Conservation (phyloP, 2,888 invertebrate species). For the Lasioglossum villosulum region DNA sequence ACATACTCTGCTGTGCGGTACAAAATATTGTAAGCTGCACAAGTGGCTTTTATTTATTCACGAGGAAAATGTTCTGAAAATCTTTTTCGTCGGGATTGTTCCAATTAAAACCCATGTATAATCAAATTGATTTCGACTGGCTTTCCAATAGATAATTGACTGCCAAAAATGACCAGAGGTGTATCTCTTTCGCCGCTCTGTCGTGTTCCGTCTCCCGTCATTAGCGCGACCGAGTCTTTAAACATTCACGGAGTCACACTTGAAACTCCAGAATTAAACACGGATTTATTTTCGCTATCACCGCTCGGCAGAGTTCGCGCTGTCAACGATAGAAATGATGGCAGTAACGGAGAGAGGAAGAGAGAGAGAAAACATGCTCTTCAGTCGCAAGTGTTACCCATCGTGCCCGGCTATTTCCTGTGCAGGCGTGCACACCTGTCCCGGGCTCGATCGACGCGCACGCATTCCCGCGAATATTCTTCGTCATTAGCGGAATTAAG, state of each 20-base stretch:
- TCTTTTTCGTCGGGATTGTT: no score
- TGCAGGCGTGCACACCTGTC: conserved; percentile 9
- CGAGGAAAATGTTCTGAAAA: no score
- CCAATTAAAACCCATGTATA: not conserved
- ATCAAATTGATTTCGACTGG: not conserved
- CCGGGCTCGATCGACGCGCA: conserved; percentile 18
- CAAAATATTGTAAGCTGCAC: no score
- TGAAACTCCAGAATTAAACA: not conserved
- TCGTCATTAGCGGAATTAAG: conserved; percentile 52
- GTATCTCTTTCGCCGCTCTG: not conserved
- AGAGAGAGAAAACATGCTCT: not conserved
- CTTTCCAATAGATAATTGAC: not conserved
- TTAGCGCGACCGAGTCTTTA: not conserved
- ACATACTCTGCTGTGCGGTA: no score
- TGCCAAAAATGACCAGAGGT: not conserved
- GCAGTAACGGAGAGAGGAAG: not conserved
- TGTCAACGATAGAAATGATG: not conserved
- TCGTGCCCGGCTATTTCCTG: not conserved
- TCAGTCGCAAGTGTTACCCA: not conserved
- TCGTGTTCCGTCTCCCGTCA: not conserved
- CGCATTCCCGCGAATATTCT: conserved; percentile 40
- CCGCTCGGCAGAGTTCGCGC: not conserved
- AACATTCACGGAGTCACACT: not conserved
- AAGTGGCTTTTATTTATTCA: no score
- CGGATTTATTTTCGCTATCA: not conserved